Base-by-base conservation (phyloP, 1,140 invertebrate species). In the Zaprionus nigranus region DNA sequence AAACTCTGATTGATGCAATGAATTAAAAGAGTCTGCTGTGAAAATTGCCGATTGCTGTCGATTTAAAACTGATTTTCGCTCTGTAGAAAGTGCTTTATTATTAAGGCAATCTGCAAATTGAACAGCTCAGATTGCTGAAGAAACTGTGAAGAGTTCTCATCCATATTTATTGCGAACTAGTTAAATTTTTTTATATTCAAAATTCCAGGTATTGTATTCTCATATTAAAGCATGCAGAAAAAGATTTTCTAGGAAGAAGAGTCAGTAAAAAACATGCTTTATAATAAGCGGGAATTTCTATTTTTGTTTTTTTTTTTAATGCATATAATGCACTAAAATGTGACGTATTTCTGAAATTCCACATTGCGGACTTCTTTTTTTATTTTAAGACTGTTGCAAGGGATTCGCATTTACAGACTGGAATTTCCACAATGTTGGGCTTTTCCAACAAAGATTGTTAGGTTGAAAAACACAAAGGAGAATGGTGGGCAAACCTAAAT, bases 41-140 rank as follows among this genome's bases (percentile, higher is more conserved):
- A 38, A 64, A 51, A 54, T 56, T 40, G 15, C 15, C 46, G 43
- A 30, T 53, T 34, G 46, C 28, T 34, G 28, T 49, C 12, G 12
- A 17, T 24, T 61, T 61, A 28, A 49, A 61, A 34, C 56, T 22
- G 40, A 46, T 61, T 46, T 30, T 7, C 28, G 15, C 38, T 4
- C 15, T 15, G 13, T 40, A 5, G 5, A 40, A 40, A 22, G 9
- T 22, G 20, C 1, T 12, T 22, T 3, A 2, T 17, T n/a, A 1
- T 40, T 40, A 40, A 40, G 3, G 1, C 13, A 40, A 13, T 15
- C 15, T 40, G 38, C 38, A n/a, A 40, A n/a, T 17, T 46, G 3
- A 15, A 15, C 36, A 38, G 13, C 36, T 38, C 13, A 13, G 13
- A 12, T 38, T 38, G 36, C 7, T 2, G 0, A 12, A 15, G 36